These are phyloP conservation scores for Butastur rufipennis DNA, from an alignment of 2,113 vertebrate species.

Conservation along the genomic window DNA sequence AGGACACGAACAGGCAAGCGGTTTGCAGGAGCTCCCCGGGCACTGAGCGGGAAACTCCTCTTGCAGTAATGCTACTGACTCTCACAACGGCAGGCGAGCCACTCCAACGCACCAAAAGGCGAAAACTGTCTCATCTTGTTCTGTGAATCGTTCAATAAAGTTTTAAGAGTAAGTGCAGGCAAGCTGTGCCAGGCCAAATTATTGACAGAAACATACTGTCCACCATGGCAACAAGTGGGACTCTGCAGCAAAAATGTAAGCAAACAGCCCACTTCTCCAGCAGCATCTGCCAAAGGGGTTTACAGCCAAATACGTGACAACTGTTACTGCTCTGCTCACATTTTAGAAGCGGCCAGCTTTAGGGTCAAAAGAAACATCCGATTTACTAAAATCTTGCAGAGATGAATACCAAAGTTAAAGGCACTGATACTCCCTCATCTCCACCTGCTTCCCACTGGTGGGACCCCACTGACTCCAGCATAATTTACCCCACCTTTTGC, in stretches of 20 bases:
- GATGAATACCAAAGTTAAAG: background rate
- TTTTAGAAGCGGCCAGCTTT: conserved; percentile 27
- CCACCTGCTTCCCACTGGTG: background rate
- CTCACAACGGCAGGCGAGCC: conserved; percentile 58
- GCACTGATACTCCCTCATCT: background rate
- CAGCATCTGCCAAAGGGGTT: conserved; percentile 69
- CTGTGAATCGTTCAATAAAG: conserved; percentile 72
- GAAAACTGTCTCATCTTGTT: conserved; percentile 71
- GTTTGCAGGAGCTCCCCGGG: conserved; percentile 6
- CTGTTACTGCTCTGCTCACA: conserved; percentile 13
- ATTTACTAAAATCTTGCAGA: conserved; percentile 26
- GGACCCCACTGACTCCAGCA: background rate
- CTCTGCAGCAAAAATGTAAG: conserved; percentile 76
- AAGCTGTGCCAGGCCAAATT: conserved; percentile 73
- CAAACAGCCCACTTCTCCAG: conserved; percentile 68
- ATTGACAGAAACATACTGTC: conserved; percentile 78
- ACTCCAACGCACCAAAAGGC: conserved; percentile 66
- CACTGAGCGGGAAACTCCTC: conserved; percentile 42
- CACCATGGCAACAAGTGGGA: conserved; percentile 80
- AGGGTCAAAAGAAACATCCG: conserved; percentile 34
- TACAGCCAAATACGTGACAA: conserved; percentile 60
- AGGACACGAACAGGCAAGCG: background rate
- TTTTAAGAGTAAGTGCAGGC: conserved; percentile 69
- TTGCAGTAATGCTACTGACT: conserved; percentile 34
- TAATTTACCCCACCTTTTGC: background rate